These are phyloP conservation scores for Leptonema lineaticorne DNA, from an alignment of 1,140 invertebrate genomes.

Conservation along the genomic window DNA sequence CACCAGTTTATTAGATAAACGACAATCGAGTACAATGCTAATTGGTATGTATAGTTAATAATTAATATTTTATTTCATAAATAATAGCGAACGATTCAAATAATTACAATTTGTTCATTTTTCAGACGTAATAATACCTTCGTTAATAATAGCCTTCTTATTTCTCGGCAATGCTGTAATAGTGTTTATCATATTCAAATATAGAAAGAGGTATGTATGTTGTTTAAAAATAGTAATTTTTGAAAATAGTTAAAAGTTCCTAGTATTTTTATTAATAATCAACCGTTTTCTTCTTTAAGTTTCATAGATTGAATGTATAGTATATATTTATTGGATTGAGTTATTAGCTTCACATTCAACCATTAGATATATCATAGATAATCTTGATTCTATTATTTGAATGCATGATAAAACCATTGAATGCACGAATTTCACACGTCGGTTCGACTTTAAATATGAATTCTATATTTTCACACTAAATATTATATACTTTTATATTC, in stretches of 20 bases:
- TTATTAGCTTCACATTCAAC: too few relatives aligned
- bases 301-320: too few relatives aligned
- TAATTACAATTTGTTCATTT: constrained; percentile 48
- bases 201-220: constrained; percentile 61
- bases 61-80: not conserved
- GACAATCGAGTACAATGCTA: constrained; percentile 24
- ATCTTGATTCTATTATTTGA: too few relatives aligned
- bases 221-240: too few relatives aligned
- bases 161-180: constrained; percentile 67
- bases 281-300: too few relatives aligned
- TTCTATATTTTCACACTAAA: not conserved
- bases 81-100: not conserved
- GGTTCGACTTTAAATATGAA: too few relatives aligned
- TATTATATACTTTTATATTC: constrained; percentile 1
- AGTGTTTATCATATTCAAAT: constrained; percentile 67
- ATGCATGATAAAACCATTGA: too few relatives aligned
- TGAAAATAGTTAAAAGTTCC: too few relatives aligned
- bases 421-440: too few relatives aligned
- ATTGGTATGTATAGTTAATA: constrained; percentile 28
- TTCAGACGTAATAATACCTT: constrained; percentile 65
- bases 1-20: constrained; percentile 8
- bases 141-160: constrained; percentile 62
- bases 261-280: too few relatives aligned
- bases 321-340: too few relatives aligned
- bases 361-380: too few relatives aligned